A percentile compares a stretch with the other conserved stretches of the same genome.
phyloP scores from a whole-genome alignment of 1,140 invertebrate genomes.

The Drosophila insularis region DNA sequence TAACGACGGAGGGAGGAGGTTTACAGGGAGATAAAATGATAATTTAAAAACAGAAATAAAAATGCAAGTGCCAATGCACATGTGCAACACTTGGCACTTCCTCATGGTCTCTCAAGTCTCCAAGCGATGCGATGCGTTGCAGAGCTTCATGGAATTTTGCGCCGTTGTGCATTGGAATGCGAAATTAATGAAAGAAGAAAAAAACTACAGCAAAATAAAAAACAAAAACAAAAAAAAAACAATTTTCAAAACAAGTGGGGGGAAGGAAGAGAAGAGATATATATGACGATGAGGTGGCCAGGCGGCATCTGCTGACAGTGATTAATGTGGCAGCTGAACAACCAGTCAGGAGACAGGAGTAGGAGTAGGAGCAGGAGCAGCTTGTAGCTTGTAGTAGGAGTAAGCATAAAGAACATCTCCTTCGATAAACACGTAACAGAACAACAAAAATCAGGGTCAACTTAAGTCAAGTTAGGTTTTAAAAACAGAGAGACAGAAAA shows the following conservation, averaged over 20 bases:
- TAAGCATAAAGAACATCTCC: slow-evolving; percentile 3
- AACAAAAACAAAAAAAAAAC: too few relatives aligned
- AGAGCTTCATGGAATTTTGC: slow-evolving; percentile 60
- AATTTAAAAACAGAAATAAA: slow-evolving; percentile 59
- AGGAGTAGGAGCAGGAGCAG: not conserved
- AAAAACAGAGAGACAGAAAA: slow-evolving; percentile 23
- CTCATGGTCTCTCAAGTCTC: slow-evolving; percentile 39
- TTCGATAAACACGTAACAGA: not conserved
- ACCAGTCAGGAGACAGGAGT: not conserved
- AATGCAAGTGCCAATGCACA: slow-evolving; percentile 74
- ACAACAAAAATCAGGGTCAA: slow-evolving; percentile 46
- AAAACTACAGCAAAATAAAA: not conserved
- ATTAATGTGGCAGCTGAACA: slow-evolving; percentile 65
- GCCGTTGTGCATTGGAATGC: slow-evolving; percentile 73
- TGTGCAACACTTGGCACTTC: slow-evolving; percentile 79
- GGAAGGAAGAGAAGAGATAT: not conserved
- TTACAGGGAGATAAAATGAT: slow-evolving; percentile 25
- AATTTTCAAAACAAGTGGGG: slow-evolving; percentile 6
- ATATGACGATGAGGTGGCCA: slow-evolving; percentile 68
- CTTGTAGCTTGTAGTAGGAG: not conserved
- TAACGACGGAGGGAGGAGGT: too few relatives aligned
- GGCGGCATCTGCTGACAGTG: slow-evolving; percentile 58
- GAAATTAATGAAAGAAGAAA: slow-evolving; percentile 71
- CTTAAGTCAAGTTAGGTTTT: slow-evolving; percentile 44
- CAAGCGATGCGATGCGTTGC: not conserved